A percentile compares a stretch with the other conserved stretches of the same genome.
These are phyloP conservation scores for Helogale parvula DNA, from an alignment of 2,113 vertebrate genomes.

Conservation along the genomic window DNA sequence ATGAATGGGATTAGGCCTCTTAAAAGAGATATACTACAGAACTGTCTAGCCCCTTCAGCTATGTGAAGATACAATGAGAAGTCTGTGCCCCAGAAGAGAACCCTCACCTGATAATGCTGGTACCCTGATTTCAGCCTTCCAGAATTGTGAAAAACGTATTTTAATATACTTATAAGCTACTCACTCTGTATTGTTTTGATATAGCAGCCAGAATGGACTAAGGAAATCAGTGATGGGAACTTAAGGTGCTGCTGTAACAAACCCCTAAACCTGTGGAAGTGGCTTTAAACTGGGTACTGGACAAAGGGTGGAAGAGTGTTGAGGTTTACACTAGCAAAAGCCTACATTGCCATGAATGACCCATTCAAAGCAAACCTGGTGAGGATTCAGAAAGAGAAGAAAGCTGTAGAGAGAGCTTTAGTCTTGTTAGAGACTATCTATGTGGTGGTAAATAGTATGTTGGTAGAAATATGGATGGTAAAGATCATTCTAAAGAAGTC, in stretches of 20 bases:
- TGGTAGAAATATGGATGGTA: background rate
- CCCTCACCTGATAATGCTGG: background rate
- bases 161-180: background rate
- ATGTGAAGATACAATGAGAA: background rate
- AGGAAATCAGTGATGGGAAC: background rate
- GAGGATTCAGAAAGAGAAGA: background rate
- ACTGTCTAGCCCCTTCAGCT: no score
- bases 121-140: background rate
- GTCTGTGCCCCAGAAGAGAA: background rate
- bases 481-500: background rate
- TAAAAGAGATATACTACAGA: background rate
- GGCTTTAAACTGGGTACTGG: background rate
- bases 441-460: background rate
- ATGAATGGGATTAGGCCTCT: background rate
- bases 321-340: background rate
- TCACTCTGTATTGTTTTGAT: background rate
- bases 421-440: background rate
- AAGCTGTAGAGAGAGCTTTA: background rate
- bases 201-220: background rate
- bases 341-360: background rate
- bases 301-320: background rate
- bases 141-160: background rate
- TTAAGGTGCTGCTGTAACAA: background rate
- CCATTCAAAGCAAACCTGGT: background rate
- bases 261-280: background rate